These are phyloP conservation scores for Apus apus DNA, from an alignment of 2,113 vertebrate genomes.

Conservation along the genomic window DNA sequence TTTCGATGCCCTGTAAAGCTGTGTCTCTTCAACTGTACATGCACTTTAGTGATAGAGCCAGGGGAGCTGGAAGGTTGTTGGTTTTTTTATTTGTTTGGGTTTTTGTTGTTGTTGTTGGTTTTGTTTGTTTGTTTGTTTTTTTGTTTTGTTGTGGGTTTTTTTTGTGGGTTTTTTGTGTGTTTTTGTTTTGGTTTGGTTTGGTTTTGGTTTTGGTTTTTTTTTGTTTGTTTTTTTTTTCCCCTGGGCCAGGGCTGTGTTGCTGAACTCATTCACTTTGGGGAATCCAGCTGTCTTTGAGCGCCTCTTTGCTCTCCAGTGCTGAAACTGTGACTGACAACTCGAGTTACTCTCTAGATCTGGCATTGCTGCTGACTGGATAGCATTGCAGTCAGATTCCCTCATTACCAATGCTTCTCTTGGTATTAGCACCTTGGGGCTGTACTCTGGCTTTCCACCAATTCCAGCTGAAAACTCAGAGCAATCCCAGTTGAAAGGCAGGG, in stretches of 20 bases:
- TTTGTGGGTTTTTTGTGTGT: too few relatives aligned
- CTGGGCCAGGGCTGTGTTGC: neutral
- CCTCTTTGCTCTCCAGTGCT: neutral
- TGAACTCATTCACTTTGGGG: neutral
- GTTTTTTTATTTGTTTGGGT: too few relatives aligned
- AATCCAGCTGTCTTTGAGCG: neutral
- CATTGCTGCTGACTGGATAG: neutral
- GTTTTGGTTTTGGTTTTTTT: too few relatives aligned
- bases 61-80: neutral
- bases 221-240: neutral
- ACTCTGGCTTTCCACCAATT: neutral
- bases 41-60: neutral
- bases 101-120: too few relatives aligned
- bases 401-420: neutral
- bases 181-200: too few relatives aligned
- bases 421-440: neutral
- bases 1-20: neutral
- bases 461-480: neutral
- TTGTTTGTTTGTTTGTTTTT: too few relatives aligned
- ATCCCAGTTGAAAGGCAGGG: neutral
- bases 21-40: constrained; percentile 14
- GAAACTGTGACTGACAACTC: neutral
- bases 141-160: too few relatives aligned
- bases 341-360: neutral
- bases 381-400: neutral